Conservation (phyloP, 2,797 vertebrate species). For the Manis crassicaudata region DNA sequence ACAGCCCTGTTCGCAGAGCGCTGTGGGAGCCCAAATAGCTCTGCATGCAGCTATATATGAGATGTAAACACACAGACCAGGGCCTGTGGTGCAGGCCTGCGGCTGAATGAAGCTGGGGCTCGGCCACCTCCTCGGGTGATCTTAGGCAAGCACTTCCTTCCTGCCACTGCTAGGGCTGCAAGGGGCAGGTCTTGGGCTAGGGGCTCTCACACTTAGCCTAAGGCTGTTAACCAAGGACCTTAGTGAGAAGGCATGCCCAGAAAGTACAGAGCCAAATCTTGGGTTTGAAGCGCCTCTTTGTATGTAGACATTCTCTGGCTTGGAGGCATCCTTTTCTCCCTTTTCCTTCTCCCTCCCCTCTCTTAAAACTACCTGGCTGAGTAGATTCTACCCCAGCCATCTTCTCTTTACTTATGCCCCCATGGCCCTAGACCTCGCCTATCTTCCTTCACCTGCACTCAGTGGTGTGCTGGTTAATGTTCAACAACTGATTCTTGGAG, state of each 20-base stretch:
- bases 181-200: background rate
- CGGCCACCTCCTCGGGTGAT: background rate
- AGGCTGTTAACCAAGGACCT: background rate
- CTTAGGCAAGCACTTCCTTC: background rate
- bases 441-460: background rate
- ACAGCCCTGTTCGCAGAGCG: background rate
- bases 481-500: background rate
- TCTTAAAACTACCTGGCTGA: background rate
- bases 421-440: background rate
- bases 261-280: background rate
- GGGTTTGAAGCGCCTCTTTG: background rate
- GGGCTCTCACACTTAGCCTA: background rate
- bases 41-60: background rate
- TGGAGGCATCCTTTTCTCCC: background rate
- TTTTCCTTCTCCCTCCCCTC: background rate
- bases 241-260: background rate
- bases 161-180: background rate
- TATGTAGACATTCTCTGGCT: background rate
- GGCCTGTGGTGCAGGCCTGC: background rate
- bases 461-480: background rate
- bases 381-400: background rate
- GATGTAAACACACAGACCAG: conserved; percentile 20
- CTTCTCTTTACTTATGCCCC: background rate
- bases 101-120: background rate
- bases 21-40: background rate